Evolutionary conservation across 2,113 vertebrate species (phyloP).

Genomic region (Paedocypris sp.): DNA sequence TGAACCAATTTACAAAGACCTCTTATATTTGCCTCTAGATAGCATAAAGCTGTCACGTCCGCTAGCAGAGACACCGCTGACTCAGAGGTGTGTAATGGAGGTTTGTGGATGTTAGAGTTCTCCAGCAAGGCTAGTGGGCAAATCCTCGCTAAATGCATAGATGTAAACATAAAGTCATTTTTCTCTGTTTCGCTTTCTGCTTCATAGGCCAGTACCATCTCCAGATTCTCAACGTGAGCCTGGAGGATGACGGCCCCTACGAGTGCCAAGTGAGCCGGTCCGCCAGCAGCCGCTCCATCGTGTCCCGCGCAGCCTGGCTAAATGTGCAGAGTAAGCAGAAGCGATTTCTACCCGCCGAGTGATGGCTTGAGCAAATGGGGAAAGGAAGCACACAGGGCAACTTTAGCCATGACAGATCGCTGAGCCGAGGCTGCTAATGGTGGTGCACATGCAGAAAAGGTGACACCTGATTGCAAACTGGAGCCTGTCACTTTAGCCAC

Average conservation of each 20-base stretch:
- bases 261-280: slow-evolving; percentile 61
- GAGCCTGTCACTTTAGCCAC: slow-evolving; percentile 16
- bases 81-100: no score
- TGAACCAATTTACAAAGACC: no score
- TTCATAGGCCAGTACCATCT: slow-evolving; percentile 56
- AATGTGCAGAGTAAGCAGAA: slow-evolving; percentile 54
- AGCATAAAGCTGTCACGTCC: no score
- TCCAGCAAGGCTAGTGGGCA: no score
- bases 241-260: slow-evolving; percentile 57
- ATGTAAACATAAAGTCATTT: no score
- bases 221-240: slow-evolving; percentile 47
- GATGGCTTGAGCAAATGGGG: not conserved
- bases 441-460: slow-evolving; percentile 13
- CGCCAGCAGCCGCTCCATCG: slow-evolving; percentile 46
- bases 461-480: slow-evolving; percentile 28
- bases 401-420: slow-evolving; percentile 15
- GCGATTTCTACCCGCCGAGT: not conserved
- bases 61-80: no score
- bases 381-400: slow-evolving; percentile 12
- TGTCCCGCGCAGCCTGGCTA: slow-evolving; percentile 48
- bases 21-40: no score
- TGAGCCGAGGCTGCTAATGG: slow-evolving; percentile 20
- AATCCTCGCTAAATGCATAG: no score
- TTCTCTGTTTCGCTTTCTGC: slow-evolving; percentile 2
- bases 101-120: no score